Evolutionary conservation across 2,888 invertebrate species (phyloP).

Genomic region (Lottia gigantea): DNA sequence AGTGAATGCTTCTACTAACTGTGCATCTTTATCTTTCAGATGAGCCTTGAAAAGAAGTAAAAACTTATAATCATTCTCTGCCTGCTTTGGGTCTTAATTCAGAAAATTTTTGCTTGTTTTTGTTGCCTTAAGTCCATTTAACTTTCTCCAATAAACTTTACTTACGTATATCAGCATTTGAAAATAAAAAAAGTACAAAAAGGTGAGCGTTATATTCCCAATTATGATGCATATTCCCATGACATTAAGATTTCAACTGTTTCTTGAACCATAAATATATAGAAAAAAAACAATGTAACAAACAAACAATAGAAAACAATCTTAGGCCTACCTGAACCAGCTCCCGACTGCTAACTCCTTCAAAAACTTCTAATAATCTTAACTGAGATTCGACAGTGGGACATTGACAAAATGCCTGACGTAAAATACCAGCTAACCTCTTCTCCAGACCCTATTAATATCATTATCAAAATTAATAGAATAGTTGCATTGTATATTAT

Average conservation of each 20-base stretch:
- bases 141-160: no score
- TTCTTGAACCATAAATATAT: not conserved
- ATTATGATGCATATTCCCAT: not conserved
- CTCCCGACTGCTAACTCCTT: constrained; percentile 66
- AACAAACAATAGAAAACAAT: no score
- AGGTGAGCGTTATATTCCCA: no score
- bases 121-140: no score
- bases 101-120: no score
- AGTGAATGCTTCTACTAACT: constrained; percentile 57
- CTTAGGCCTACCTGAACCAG: constrained; percentile 67
- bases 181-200: no score
- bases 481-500: no score
- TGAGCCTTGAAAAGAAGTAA: constrained; percentile 38
- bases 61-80: no score
- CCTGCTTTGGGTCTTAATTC: no score
- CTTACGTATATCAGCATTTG: no score
- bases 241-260: no score
- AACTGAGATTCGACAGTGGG: constrained; percentile 66
- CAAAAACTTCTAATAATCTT: constrained; percentile 67
- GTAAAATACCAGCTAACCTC: constrained; percentile 61
- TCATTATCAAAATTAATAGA: no score
- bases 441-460: constrained; percentile 60
- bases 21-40: constrained; percentile 59
- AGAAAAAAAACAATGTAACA: not conserved
- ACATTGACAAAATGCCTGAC: constrained; percentile 64